Percentiles rank a stretch among this genome's conserved stretches.
Evolutionary conservation across 2,797 vertebrate species (phyloP).

Genomic region (Ctenosaura bakeri): DNA sequence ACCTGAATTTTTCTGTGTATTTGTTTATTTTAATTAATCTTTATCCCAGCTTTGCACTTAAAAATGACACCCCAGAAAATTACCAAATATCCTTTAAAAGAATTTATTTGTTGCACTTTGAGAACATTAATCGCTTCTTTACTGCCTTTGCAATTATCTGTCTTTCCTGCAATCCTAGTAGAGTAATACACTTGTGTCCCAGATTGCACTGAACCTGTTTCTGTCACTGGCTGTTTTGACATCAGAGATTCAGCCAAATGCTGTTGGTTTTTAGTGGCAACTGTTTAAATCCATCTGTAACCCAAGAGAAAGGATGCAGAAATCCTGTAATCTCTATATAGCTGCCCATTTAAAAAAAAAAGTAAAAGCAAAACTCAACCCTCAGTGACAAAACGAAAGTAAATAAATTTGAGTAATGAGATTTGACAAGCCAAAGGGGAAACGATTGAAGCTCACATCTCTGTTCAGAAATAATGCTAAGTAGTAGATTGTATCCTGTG

Average conservation of each 20-base stretch:
- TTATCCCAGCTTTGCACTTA: too few species aligned
- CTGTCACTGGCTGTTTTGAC: slow-evolving; percentile 37
- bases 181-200: slow-evolving; percentile 46
- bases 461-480: neutral
- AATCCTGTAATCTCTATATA: neutral
- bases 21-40: too few species aligned
- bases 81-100: too few species aligned
- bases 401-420: neutral
- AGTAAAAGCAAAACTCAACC: neutral
- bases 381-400: slow-evolving; percentile 26
- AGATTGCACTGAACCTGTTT: slow-evolving; percentile 53
- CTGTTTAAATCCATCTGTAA: slow-evolving; percentile 48
- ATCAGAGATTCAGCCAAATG: slow-evolving; percentile 62
- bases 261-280: slow-evolving; percentile 62
- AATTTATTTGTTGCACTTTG: too few species aligned
- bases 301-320: slow-evolving; percentile 44
- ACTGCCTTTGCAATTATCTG: slow-evolving; percentile 24
- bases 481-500: neutral
- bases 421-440: neutral
- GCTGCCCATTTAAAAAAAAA: neutral
- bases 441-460: neutral
- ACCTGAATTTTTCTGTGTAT: too few species aligned
- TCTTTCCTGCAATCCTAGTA: slow-evolving; percentile 33
- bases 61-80: too few species aligned
- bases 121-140: slow-evolving; percentile 26